phyloP scores from a whole-genome alignment of 2,888 invertebrate species.

The Idaea aversata region DNA sequence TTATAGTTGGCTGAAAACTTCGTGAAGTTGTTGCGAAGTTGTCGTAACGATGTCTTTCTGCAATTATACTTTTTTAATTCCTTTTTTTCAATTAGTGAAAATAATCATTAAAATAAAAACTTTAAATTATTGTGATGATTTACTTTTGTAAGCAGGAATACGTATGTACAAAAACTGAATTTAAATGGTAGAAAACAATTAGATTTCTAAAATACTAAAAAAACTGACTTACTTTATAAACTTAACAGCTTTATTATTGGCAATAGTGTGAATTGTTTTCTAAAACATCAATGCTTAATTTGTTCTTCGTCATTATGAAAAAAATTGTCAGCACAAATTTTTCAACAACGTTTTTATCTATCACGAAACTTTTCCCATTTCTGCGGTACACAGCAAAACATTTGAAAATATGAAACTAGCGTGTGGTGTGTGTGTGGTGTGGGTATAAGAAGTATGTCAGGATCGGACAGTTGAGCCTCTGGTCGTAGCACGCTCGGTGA shows the following conservation, averaged over 20 bases:
- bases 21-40: background rate
- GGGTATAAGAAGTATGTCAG: background rate
- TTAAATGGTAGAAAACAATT: too few relatives aligned
- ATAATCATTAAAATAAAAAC: background rate
- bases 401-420: background rate
- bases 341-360: background rate
- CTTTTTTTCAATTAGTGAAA: background rate
- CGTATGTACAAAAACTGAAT: too few relatives aligned
- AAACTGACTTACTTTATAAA: too few relatives aligned
- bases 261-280: too few relatives aligned
- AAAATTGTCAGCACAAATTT: background rate
- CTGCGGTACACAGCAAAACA: background rate
- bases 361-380: background rate
- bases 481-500: background rate
- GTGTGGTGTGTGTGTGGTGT: background rate
- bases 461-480: background rate
- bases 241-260: too few relatives aligned
- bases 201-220: too few relatives aligned
- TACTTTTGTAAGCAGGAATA: too few relatives aligned
- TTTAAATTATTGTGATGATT: background rate
- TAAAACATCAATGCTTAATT: background rate
- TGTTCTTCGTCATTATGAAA: background rate
- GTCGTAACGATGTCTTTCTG: background rate
- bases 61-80: background rate
- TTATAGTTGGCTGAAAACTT: background rate